These are phyloP conservation scores for Rhipidura dahli DNA, from an alignment of 2,113 vertebrate species.

Conservation along the genomic window DNA sequence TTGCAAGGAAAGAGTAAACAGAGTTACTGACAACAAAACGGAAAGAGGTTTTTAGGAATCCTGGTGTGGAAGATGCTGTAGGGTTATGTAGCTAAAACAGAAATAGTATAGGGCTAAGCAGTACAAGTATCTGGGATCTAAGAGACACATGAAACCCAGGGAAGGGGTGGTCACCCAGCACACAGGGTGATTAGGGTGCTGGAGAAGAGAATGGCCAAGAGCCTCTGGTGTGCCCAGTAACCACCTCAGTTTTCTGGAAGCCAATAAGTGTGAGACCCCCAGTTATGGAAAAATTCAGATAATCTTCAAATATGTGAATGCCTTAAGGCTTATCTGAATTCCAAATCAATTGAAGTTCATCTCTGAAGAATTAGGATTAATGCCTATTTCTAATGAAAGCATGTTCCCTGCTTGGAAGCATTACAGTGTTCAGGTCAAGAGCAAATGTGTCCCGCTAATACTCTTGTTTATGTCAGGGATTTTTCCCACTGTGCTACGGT, in stretches of 20 bases:
- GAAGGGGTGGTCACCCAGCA: not conserved
- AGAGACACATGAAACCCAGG: not conserved
- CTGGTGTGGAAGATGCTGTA: not conserved
- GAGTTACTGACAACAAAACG: not conserved
- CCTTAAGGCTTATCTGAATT: constrained; percentile 56
- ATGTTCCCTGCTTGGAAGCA: constrained; percentile 1
- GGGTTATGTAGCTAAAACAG: not conserved
- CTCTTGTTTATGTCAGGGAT: constrained; percentile 16
- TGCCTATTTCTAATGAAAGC: constrained; percentile 22
- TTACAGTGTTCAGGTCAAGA: constrained; percentile 30
- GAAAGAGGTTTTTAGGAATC: not conserved
- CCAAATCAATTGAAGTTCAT: constrained; percentile 26
- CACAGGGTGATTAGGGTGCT: too few species aligned
- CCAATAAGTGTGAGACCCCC: not conserved
- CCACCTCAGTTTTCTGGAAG: not conserved
- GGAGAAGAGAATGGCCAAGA: not conserved
- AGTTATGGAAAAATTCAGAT: constrained; percentile 25
- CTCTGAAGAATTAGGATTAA: constrained; percentile 41
- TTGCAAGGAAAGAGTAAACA: not conserved
- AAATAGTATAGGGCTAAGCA: not conserved
- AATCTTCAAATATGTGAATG: constrained; percentile 50
- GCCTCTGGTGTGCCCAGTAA: not conserved
- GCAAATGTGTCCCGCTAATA: constrained; percentile 28
- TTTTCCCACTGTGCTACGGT: not conserved
- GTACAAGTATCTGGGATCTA: not conserved